phyloP scores from a whole-genome alignment of 2,113 vertebrate species.

The Hoplias malabaricus region DNA sequence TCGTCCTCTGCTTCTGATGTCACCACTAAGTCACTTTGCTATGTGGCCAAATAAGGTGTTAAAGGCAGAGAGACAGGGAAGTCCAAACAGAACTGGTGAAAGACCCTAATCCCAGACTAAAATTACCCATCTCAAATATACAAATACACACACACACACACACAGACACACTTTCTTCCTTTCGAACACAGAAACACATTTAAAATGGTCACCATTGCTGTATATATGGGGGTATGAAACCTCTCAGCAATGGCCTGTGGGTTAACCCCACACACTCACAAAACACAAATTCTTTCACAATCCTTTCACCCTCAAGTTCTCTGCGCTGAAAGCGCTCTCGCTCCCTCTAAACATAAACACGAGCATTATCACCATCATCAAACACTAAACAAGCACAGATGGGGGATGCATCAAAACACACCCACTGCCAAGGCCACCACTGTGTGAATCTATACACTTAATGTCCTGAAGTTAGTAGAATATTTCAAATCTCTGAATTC shows the following conservation, averaged over 20 bases:
- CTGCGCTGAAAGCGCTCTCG: neutral
- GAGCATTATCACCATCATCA: neutral
- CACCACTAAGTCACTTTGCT: slow-evolving; percentile 20
- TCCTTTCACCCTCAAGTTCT: neutral
- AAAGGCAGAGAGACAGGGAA: slow-evolving; percentile 37
- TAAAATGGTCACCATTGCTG: neutral
- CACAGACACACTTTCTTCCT: slow-evolving; percentile 3
- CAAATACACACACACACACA: neutral
- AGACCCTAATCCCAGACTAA: slow-evolving; percentile 2
- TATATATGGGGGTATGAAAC: too few relatives aligned
- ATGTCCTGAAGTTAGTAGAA: too few relatives aligned
- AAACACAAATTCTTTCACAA: neutral
- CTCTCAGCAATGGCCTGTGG: neutral
- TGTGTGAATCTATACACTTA: too few relatives aligned
- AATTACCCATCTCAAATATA: neutral
- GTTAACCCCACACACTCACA: neutral
- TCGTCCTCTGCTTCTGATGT: neutral
- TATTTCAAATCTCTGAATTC: too few relatives aligned
- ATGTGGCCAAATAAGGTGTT: slow-evolving; percentile 76
- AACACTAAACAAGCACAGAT: slow-evolving; percentile 1
- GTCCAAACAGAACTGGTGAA: neutral
- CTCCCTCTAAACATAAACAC: neutral
- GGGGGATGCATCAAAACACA: neutral
- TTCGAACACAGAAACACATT: neutral
- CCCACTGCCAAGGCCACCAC: neutral